Conservation (phyloP, 1,140 invertebrate genomes). For the Eurosta solidaginis region DNA sequence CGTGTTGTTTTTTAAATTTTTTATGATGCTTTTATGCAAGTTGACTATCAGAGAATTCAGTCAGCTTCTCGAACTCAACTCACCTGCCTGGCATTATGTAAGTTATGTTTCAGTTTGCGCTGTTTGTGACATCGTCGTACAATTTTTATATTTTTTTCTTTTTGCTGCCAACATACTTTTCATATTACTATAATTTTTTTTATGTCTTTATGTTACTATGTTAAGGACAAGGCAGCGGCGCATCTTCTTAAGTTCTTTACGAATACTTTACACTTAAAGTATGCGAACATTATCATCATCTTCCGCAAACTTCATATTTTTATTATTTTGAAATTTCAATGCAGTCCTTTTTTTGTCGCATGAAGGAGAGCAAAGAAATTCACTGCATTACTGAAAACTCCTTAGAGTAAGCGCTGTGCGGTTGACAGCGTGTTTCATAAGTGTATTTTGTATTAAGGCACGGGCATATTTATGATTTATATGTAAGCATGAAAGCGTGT, state of each 20-base stretch:
- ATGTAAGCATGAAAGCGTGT: background rate
- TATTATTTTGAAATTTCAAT: background rate
- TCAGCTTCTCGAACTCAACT: background rate
- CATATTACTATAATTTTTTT: background rate
- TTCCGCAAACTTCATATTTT: background rate
- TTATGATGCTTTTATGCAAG: background rate
- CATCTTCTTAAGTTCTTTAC: too few relatives aligned
- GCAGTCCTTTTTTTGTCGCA: background rate
- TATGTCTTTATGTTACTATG: background rate
- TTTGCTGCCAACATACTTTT: background rate
- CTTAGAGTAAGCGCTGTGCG: background rate
- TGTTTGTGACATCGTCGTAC: background rate
- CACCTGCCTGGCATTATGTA: background rate
- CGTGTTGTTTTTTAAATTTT: background rate
- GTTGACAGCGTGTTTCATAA: background rate
- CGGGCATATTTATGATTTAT: background rate
- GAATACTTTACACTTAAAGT: background rate
- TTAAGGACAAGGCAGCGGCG: background rate
- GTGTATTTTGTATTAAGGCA: background rate
- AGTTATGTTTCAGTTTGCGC: too few relatives aligned
- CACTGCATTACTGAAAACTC: background rate
- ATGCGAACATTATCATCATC: background rate
- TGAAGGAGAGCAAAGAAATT: background rate
- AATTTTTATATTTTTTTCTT: too few relatives aligned
- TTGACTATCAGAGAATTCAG: too few relatives aligned